phyloP scores from a whole-genome alignment of 2,888 invertebrate genomes.

The Drosophila ustulata region DNA sequence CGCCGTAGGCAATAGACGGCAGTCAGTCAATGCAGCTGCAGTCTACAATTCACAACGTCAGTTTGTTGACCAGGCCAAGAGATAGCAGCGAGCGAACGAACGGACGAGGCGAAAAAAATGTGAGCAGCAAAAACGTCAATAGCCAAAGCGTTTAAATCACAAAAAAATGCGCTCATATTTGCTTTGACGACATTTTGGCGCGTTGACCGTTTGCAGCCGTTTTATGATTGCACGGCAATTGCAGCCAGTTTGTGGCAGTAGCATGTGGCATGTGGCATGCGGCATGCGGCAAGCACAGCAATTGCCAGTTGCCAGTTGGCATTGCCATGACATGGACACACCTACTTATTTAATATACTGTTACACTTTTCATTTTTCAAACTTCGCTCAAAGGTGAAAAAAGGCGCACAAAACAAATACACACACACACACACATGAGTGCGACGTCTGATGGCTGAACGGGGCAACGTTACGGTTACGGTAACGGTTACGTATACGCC shows the following conservation, averaged over 20 bases:
- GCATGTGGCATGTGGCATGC: conserved; percentile 7
- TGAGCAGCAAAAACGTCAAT: conserved; percentile 10
- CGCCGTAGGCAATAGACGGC: conserved; percentile 11
- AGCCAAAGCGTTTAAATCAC: conserved; percentile 73
- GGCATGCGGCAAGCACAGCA: conserved; percentile 19
- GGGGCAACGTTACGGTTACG: conserved; percentile 40
- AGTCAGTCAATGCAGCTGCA: conserved; percentile 65
- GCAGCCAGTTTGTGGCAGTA: conserved; percentile 17
- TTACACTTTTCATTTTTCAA: conserved; percentile 70
- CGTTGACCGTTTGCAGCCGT: conserved; percentile 43
- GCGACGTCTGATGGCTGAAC: conserved; percentile 25
- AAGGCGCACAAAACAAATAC: conserved; percentile 55
- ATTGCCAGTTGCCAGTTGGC: conserved; percentile 47
- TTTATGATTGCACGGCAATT: conserved; percentile 55
- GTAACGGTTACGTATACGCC: conserved; percentile 63
- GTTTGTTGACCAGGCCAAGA: conserved; percentile 23
- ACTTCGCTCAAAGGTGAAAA: conserved; percentile 65
- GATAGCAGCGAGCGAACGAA: background rate
- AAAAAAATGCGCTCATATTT: conserved; percentile 59
- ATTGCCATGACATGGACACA: conserved; percentile 60
- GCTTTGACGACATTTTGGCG: conserved; percentile 70
- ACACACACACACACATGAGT: conserved; percentile 28
- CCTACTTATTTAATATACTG: conserved; percentile 80
- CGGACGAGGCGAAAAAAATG: background rate
- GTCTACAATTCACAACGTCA: conserved; percentile 67